Evolutionary conservation across 1,140 invertebrate species (phyloP), one percentile per base, ranked within the genome.

Genomic region (Sogatella furcifera): DNA sequence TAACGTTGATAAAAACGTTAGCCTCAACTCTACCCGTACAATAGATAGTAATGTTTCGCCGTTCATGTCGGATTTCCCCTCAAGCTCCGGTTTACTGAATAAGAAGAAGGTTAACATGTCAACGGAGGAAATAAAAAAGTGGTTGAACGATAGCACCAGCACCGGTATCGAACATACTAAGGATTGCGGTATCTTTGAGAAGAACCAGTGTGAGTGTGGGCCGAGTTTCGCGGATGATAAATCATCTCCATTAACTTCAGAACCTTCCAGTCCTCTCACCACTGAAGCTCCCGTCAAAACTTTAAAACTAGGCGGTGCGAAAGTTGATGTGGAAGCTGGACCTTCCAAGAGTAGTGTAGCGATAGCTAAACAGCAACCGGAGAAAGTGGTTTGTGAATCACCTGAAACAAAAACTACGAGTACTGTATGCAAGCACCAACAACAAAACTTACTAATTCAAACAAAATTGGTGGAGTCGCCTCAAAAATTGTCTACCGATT

Each of bases 21-120:
- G 15, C 15, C 15, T 22, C 15, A 22, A 6, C 8, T 49, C 46
- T 8, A 11, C 46, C 10, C 15, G 15, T 10, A 49, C 46, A 10
- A 49, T 17, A 1, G 15, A 17, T 10, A 17, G 21, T 31, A 55
- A 15, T 14, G 28, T 34, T 55, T 15, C 54, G 1, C 13, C 54
- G 14, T 49, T 49, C 21, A 5, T 17, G 15, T 19, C 15, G 9
- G 46, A 49, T 17, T 17, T 41, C 22, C 19, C 19, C 6, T 28
- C 22, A 11, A n/a, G 22, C 17, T 41, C 19, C 42, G 55, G 57
- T 56, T 54, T 62, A 49, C 28, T 62, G 44, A 34, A 46, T 54
- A 85, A 85, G 68, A 81, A 80, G 14, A 82, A 84, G 66, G 81
- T 85, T 0, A 85, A 84, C 61, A 84, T 85, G 81, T 83, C 84